phyloP scores from a whole-genome alignment of 2,113 vertebrate genomes.

The Recurvirostra avosetta region DNA sequence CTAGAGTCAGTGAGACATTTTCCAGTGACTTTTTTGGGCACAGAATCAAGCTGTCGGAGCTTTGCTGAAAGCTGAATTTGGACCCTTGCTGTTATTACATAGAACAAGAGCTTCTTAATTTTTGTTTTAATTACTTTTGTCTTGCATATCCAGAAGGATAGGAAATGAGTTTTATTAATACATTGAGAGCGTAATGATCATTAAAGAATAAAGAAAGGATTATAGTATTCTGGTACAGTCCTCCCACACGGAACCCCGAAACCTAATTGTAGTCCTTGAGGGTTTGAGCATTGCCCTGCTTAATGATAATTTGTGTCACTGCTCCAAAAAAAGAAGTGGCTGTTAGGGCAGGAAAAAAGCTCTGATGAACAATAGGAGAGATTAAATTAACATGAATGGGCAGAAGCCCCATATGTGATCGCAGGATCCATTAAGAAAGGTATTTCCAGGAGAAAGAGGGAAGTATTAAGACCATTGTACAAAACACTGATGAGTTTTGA shows the following conservation, averaged over 20 bases:
- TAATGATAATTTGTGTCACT: conserved; percentile 59
- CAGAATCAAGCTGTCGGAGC: not conserved
- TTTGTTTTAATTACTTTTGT: conserved; percentile 53
- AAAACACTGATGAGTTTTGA: conserved; percentile 26
- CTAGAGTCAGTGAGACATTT: not conserved
- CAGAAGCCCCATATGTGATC: conserved; percentile 38
- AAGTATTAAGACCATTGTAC: conserved; percentile 4
- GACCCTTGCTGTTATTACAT: not conserved
- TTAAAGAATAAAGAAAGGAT: conserved; percentile 58
- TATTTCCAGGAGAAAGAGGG: conserved; percentile 36
- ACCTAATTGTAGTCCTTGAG: conserved; percentile 58
- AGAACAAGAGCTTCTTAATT: conserved; percentile 33
- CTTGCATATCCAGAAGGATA: conserved; percentile 41
- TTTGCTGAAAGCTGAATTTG: conserved; percentile 7
- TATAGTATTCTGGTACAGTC: conserved; percentile 42
- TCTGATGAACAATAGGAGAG: conserved; percentile 49
- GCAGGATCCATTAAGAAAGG: not conserved
- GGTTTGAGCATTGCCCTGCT: conserved; percentile 49
- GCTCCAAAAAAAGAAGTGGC: conserved; percentile 46
- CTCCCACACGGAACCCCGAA: conserved; percentile 51
- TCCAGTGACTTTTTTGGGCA: not conserved
- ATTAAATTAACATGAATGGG: conserved; percentile 54
- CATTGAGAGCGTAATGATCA: conserved; percentile 34
- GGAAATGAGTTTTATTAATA: conserved; percentile 58
- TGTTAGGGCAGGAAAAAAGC: conserved; percentile 41